phyloP scores from a whole-genome alignment of 2,888 invertebrate genomes.

The Allophyes oxyacanthae region DNA sequence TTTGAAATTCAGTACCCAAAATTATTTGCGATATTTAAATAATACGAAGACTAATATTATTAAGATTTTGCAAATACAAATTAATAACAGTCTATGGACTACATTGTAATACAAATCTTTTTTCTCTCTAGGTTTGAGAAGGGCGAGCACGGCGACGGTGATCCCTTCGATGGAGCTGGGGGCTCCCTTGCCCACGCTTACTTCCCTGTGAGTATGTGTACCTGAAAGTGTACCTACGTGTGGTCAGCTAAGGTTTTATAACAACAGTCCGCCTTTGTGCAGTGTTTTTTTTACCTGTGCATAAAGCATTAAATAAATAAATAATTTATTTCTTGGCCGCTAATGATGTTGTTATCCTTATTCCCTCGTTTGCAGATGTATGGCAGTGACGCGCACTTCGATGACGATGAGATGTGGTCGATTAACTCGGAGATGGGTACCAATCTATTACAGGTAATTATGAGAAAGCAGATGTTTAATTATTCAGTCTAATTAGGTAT shows the following conservation, averaged over 20 bases:
- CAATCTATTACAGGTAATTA: slow-evolving; percentile 96
- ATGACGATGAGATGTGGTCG: slow-evolving; percentile 98
- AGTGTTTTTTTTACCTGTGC: too few relatives aligned
- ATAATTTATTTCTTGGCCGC: slow-evolving; percentile 48
- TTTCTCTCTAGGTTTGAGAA: slow-evolving; percentile 91
- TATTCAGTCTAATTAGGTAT: too few relatives aligned
- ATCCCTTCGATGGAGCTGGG: slow-evolving; percentile 98
- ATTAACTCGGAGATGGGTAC: slow-evolving; percentile 95
- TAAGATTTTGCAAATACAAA: too few relatives aligned
- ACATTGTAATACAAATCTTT: too few relatives aligned
- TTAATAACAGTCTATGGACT: too few relatives aligned
- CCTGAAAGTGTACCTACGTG: slow-evolving; percentile 46
- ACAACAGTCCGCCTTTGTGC: too few relatives aligned
- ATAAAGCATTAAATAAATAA: too few relatives aligned
- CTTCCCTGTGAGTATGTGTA: slow-evolving; percentile 92
- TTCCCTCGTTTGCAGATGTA: slow-evolving; percentile 90
- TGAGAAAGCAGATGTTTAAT: background rate
- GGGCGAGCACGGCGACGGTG: slow-evolving; percentile 98
- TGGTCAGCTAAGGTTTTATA: slow-evolving; percentile 33
- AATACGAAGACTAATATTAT: too few relatives aligned
- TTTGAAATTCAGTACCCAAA: too few relatives aligned
- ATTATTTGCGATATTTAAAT: too few relatives aligned
- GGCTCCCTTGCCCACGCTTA: slow-evolving; percentile 99
- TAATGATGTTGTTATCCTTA: slow-evolving; percentile 52
- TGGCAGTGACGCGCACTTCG: slow-evolving; percentile 99